These are phyloP conservation scores for Agriopis marginaria DNA, from an alignment of 2,888 invertebrate species.

Conservation along the genomic window DNA sequence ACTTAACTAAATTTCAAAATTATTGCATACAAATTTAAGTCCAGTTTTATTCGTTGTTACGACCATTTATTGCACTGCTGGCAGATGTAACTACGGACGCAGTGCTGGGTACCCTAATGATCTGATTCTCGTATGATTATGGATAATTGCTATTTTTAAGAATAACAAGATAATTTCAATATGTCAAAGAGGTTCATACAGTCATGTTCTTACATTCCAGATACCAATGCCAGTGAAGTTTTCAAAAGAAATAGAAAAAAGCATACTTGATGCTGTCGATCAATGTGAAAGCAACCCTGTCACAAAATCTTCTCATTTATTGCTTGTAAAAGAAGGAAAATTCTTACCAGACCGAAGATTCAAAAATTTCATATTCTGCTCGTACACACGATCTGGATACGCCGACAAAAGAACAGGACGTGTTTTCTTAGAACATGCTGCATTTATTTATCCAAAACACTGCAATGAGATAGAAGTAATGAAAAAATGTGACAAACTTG, in stretches of 20 bases:
- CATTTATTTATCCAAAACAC: background rate
- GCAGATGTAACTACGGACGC: too few relatives aligned
- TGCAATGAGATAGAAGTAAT: background rate
- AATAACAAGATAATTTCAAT: too few relatives aligned
- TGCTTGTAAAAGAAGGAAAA: background rate
- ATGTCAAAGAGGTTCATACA: too few relatives aligned
- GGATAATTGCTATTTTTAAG: too few relatives aligned
- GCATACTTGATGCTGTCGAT: background rate
- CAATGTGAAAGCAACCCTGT: background rate
- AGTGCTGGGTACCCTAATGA: too few relatives aligned
- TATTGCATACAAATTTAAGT: too few relatives aligned
- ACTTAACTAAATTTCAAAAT: too few relatives aligned
- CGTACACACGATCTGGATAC: constrained; percentile 3
- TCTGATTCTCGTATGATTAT: too few relatives aligned
- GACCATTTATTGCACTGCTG: too few relatives aligned
- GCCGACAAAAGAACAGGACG: constrained; percentile 9
- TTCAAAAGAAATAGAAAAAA: background rate
- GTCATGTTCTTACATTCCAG: background rate
- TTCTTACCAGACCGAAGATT: background rate
- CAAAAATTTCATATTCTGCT: background rate
- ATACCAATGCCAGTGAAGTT: background rate
- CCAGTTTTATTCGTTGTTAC: too few relatives aligned
- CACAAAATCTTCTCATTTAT: background rate
- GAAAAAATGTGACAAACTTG: constrained; percentile 2
- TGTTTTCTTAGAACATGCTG: background rate